Evolutionary conservation across 2,888 invertebrate genomes (phyloP).

Genomic region (Tetragnatha montana): DNA sequence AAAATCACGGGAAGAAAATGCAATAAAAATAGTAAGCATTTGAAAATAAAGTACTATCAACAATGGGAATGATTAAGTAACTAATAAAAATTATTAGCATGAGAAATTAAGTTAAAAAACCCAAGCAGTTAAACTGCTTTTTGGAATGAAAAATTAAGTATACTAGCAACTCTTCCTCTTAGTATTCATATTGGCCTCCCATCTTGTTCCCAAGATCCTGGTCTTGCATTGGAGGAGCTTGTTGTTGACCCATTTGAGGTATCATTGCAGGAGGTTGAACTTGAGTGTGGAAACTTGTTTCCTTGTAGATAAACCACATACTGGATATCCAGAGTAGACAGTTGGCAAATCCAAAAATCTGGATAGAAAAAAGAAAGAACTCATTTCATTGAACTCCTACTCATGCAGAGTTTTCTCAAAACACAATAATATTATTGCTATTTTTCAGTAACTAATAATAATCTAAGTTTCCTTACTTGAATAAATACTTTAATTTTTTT

Average conservation of each 20-base stretch:
- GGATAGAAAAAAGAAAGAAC: constrained; percentile 66
- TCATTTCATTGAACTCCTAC: too few relatives aligned
- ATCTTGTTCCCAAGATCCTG: constrained; percentile 65
- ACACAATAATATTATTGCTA: not conserved
- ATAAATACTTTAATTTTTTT: not conserved
- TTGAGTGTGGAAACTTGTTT: constrained; percentile 78
- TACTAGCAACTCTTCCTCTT: constrained; percentile 3
- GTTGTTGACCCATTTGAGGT: constrained; percentile 68
- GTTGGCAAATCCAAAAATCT: constrained; percentile 85
- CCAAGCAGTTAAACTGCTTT: constrained; percentile 17
- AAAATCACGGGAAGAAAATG: too few relatives aligned
- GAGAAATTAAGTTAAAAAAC: not conserved
- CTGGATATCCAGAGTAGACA: constrained; percentile 84
- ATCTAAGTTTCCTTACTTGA: not conserved
- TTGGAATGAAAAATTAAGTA: constrained; percentile 14
- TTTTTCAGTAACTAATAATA: not conserved
- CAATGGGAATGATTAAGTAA: not conserved
- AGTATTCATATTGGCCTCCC: constrained; percentile 69
- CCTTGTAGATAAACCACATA: constrained; percentile 86
- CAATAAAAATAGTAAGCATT: not conserved
- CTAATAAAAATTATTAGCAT: not conserved
- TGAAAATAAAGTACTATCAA: not conserved
- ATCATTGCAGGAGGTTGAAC: constrained; percentile 63
- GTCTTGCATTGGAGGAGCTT: constrained; percentile 68
- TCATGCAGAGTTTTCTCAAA: too few relatives aligned